phyloP scores from a whole-genome alignment of 2,888 invertebrate genomes.

The Melangyna quadrimaculata region DNA sequence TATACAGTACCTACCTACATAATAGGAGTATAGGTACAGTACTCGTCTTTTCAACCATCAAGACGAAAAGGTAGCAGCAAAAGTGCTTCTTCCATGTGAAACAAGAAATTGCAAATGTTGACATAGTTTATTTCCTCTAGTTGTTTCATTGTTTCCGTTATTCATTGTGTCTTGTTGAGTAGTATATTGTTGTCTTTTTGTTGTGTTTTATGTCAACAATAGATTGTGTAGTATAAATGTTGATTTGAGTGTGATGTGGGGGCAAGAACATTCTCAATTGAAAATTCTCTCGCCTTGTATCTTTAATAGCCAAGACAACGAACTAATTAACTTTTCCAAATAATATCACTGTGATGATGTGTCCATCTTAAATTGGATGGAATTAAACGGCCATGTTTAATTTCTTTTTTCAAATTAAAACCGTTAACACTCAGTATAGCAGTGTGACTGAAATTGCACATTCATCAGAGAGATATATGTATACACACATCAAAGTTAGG shows the following conservation, averaged over 20 bases:
- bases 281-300: not conserved
- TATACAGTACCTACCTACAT: too few relatives aligned
- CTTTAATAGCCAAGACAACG: not conserved
- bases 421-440: conserved; percentile 46
- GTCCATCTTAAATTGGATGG: not conserved
- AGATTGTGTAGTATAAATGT: not conserved
- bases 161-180: conserved; percentile 41
- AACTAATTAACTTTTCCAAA: conserved; percentile 53
- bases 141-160: conserved; percentile 57
- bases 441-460: conserved; percentile 31
- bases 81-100: conserved; percentile 23
- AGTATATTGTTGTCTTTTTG: conserved; percentile 37
- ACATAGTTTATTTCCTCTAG: conserved; percentile 64
- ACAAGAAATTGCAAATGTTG: conserved; percentile 67
- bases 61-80: not conserved
- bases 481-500: not conserved
- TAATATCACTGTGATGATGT: not conserved
- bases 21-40: too few relatives aligned
- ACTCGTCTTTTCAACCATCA: conserved; percentile 28
- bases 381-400: not conserved
- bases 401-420: conserved; percentile 45
- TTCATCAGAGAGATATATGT: conserved; percentile 37
- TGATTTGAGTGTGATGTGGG: not conserved
- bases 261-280: conserved; percentile 28
- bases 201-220: conserved; percentile 56